phyloP scores from a whole-genome alignment of 2,888 invertebrate genomes.

The Chaetogeoica ovagalla region DNA sequence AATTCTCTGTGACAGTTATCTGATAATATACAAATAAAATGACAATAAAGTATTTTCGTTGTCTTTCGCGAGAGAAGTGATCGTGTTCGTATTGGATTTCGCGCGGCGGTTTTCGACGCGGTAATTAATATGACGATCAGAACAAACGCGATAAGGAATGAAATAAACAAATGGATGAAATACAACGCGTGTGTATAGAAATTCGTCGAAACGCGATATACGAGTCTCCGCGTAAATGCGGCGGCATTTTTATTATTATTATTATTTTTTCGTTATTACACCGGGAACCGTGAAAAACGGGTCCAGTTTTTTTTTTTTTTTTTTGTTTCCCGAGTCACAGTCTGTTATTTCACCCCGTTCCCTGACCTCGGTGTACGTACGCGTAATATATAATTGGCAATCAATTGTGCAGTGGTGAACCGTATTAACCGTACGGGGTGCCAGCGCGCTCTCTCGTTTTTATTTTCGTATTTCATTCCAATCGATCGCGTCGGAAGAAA shows the following conservation, averaged over 20 bases:
- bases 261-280: background rate
- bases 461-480: background rate
- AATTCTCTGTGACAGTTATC: too few relatives aligned
- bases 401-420: background rate
- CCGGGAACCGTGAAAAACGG: constrained; percentile 12
- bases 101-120: background rate
- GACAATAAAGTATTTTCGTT: too few relatives aligned
- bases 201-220: constrained; percentile 20
- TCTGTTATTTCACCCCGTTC: background rate
- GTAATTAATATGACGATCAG: background rate
- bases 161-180: background rate
- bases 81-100: background rate
- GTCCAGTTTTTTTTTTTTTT: too few relatives aligned
- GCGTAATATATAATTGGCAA: constrained; percentile 8
- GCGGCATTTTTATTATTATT: background rate
- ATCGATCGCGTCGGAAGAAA: background rate
- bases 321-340: background rate
- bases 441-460: too few relatives aligned
- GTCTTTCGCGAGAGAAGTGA: too few relatives aligned
- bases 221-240: background rate
- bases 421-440: background rate
- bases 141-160: background rate
- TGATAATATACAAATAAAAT: too few relatives aligned
- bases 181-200: background rate
- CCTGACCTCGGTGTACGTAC: background rate